A percentile compares a stretch with the other conserved stretches of the same genome.
These are phyloP conservation scores for Hypolimnas misippus DNA, from an alignment of 2,888 invertebrate species.

Conservation along the genomic window DNA sequence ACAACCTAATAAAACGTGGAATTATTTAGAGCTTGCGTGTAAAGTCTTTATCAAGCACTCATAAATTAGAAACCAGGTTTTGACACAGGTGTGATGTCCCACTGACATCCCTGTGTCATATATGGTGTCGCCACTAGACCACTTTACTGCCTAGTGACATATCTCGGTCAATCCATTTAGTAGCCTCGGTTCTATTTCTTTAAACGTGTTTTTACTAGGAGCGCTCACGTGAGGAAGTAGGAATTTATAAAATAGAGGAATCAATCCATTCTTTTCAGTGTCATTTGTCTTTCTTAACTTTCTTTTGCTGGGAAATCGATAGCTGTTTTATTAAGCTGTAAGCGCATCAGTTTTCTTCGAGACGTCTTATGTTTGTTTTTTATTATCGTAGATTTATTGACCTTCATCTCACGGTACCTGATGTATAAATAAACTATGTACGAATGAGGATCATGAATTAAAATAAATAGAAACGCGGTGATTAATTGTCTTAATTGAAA, in stretches of 20 bases:
- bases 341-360: constrained; percentile 6
- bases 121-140: constrained; percentile 36
- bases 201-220: constrained; percentile 29
- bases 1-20: not conserved
- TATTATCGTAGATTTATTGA: constrained; percentile 4
- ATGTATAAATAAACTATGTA: not conserved
- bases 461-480: constrained; percentile 14
- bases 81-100: constrained; percentile 48
- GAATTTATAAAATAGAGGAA: constrained; percentile 26
- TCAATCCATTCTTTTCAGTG: constrained; percentile 18
- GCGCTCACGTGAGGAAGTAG: constrained; percentile 18
- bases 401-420: not conserved
- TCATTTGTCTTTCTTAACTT: constrained; percentile 28
- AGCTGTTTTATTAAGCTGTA: constrained; percentile 17
- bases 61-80: constrained; percentile 55
- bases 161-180: constrained; percentile 44
- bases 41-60: constrained; percentile 25
- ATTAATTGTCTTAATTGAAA: constrained; percentile 26
- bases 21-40: constrained; percentile 17
- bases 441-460: constrained; percentile 7
- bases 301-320: constrained; percentile 30
- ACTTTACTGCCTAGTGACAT: constrained; percentile 32
- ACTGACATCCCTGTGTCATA: constrained; percentile 42
- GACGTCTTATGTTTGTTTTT: not conserved
- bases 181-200: constrained; percentile 26